phyloP scores from a whole-genome alignment of 2,113 vertebrate species.

The Cyprinus carpio region DNA sequence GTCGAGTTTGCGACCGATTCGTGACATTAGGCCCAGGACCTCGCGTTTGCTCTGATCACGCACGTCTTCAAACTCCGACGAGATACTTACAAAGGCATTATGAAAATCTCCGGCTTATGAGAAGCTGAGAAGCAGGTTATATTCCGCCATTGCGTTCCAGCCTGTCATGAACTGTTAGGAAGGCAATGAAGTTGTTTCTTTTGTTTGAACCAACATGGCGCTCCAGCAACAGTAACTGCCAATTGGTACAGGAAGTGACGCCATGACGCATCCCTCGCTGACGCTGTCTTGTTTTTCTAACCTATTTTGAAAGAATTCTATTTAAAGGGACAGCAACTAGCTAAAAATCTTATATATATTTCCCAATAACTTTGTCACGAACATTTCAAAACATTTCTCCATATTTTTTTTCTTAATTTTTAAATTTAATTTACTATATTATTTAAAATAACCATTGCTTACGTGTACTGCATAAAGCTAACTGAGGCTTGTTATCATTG shows the following conservation, averaged over 20 bases:
- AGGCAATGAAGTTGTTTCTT: constrained; percentile 39
- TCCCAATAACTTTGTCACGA: neutral
- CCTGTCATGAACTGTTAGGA: neutral
- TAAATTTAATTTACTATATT: too few relatives aligned
- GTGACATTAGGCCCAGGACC: constrained; percentile 23
- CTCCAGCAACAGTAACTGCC: constrained; percentile 1
- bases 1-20: constrained; percentile 6
- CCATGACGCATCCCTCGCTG: neutral
- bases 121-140: constrained; percentile 6
- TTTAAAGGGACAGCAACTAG: constrained; percentile 2
- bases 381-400: neutral
- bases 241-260: constrained; percentile 16
- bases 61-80: neutral
- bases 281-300: constrained; percentile 3
- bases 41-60: neutral
- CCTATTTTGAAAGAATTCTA: neutral
- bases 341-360: neutral
- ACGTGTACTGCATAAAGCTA: too few relatives aligned
- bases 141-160: constrained; percentile 14
- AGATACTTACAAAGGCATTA: constrained; percentile 66
- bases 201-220: constrained; percentile 58
- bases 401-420: too few relatives aligned
- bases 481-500: too few relatives aligned
- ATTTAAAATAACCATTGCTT: too few relatives aligned
- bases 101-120: constrained; percentile 41